phyloP scores from a whole-genome alignment of 2,797 vertebrate genomes.

The Tapera naevia region DNA sequence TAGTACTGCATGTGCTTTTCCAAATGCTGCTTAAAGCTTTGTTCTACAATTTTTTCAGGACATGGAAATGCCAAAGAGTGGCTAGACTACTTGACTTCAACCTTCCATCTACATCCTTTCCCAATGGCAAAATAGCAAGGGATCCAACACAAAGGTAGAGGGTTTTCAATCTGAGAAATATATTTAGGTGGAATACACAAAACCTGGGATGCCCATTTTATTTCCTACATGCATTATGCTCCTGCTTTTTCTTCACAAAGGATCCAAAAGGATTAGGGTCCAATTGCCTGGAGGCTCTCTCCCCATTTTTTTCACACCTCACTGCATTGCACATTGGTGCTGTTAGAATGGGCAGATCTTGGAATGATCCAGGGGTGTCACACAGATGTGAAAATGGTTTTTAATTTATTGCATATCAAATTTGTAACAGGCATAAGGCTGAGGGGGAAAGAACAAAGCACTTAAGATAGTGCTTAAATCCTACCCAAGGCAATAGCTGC shows the following conservation, averaged over 20 bases:
- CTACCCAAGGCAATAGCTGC: neutral
- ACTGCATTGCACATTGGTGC: neutral
- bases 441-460: neutral
- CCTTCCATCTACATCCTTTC: neutral
- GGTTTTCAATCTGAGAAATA: neutral
- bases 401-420: neutral
- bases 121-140: neutral
- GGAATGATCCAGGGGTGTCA: neutral
- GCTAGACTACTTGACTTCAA: neutral
- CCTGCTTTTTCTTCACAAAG: neutral
- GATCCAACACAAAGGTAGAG: neutral
- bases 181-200: neutral
- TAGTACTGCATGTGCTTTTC: neutral
- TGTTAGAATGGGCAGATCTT: neutral
- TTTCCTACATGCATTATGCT: neutral
- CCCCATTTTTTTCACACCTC: neutral
- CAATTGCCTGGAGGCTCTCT: neutral
- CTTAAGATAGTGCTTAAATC: neutral
- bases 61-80: neutral
- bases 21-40: neutral
- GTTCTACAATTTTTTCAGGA: neutral
- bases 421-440: rapidly evolving
- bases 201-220: rapidly evolving
- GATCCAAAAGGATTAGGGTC: neutral
- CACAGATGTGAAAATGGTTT: neutral